These are phyloP conservation scores for Ptilonorhynchus violaceus DNA, from an alignment of 2,113 vertebrate genomes.

Conservation along the genomic window DNA sequence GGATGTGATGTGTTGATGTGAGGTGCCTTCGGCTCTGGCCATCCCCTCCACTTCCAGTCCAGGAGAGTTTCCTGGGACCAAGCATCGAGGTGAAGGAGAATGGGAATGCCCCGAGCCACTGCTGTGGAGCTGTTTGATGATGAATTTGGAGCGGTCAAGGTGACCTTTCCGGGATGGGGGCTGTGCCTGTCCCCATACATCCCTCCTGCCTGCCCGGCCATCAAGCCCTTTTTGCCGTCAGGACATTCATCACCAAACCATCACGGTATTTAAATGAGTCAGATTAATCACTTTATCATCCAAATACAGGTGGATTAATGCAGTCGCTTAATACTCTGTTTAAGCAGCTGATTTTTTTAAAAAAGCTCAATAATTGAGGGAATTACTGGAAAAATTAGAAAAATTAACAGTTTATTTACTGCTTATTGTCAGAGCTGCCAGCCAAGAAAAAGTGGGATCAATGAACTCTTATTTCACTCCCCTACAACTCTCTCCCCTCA, in stretches of 20 bases:
- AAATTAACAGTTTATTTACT: not conserved
- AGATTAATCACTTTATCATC: slow-evolving; percentile 19
- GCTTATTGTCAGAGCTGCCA: not conserved
- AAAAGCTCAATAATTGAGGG: not conserved
- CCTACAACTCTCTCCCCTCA: not conserved
- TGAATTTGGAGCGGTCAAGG: not conserved
- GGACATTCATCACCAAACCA: not conserved
- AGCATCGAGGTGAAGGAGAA: not conserved
- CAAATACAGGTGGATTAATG: not conserved
- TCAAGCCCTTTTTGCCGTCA: accelerated
- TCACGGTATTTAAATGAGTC: not conserved
- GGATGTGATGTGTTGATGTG: not conserved
- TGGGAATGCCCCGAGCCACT: accelerated
- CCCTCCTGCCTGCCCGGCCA: accelerated
- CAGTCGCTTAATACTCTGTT: not conserved
- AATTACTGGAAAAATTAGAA: slow-evolving; percentile 6
- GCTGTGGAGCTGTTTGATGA: not conserved
- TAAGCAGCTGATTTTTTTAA: not conserved
- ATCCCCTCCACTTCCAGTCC: not conserved
- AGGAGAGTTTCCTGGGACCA: not conserved
- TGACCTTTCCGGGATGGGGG: not conserved
- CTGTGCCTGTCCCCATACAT: accelerated
- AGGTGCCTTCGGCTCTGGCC: not conserved
- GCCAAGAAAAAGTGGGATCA: not conserved
- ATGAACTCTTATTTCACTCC: not conserved